phyloP scores from a whole-genome alignment of 2,888 invertebrate species.

The Lasioglossum calceatum region DNA sequence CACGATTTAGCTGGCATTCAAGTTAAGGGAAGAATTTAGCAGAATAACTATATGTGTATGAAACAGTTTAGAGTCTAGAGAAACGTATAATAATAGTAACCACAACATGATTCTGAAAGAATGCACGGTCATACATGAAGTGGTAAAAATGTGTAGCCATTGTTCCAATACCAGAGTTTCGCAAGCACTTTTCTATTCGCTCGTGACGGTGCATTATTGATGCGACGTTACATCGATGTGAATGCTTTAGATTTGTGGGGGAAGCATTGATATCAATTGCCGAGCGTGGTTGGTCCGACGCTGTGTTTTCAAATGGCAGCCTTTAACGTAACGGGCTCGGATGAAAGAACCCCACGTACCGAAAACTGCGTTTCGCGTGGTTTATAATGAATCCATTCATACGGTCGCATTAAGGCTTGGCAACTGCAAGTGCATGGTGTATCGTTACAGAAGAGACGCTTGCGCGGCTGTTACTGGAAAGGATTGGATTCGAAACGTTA shows the following conservation, averaged over 20 bases:
- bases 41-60: too few species aligned
- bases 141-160: not conserved
- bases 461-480: constrained; percentile 1
- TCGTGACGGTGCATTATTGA: not conserved
- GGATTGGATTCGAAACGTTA: constrained; percentile 10
- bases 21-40: too few species aligned
- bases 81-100: too few species aligned
- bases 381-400: constrained; percentile 49
- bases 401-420: not conserved
- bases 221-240: not conserved
- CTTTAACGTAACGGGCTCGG: not conserved
- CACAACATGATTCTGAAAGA: too few species aligned
- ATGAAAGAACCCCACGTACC: constrained; percentile 14
- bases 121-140: not conserved
- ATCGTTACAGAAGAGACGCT: constrained; percentile 1
- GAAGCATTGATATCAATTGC: not conserved
- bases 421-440: constrained; percentile 13
- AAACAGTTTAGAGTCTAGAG: too few species aligned
- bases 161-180: not conserved
- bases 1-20: too few species aligned
- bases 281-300: not conserved
- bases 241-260: not conserved
- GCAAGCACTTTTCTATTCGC: not conserved
- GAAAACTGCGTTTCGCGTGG: constrained; percentile 38
- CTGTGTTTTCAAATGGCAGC: not conserved